Conservation (phyloP, 2,797 vertebrate species). For the Sus cebifrons region DNA sequence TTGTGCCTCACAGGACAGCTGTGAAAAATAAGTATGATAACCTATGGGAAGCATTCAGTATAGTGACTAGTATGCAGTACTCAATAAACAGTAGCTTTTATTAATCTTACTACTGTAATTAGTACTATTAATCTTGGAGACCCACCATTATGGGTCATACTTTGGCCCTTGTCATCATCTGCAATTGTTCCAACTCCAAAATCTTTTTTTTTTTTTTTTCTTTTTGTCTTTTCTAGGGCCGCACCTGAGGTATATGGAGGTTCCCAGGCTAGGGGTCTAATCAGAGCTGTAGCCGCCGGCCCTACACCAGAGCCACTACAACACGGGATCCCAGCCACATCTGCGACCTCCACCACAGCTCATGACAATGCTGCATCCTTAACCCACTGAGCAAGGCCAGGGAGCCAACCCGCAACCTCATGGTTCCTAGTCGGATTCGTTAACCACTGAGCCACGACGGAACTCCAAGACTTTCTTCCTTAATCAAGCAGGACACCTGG, state of each 20-base stretch:
- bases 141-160: not conserved
- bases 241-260: no score
- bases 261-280: no score
- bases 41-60: not conserved
- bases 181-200: not conserved
- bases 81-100: not conserved
- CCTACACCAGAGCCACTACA: no score
- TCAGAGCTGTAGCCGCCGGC: no score
- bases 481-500: not conserved
- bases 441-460: no score
- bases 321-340: no score
- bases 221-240: no score
- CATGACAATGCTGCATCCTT: no score
- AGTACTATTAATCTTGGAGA: conserved; percentile 21
- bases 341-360: no score
- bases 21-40: conserved; percentile 30
- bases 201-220: not conserved
- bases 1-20: not conserved
- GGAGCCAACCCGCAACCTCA: no score
- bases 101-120: not conserved
- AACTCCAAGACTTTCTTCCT: not conserved
- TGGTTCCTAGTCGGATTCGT: no score
- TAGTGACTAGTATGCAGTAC: not conserved
- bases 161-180: not conserved
- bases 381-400: no score